phyloP scores from a whole-genome alignment of 2,113 vertebrate species.

The Corythornis cristatus region DNA sequence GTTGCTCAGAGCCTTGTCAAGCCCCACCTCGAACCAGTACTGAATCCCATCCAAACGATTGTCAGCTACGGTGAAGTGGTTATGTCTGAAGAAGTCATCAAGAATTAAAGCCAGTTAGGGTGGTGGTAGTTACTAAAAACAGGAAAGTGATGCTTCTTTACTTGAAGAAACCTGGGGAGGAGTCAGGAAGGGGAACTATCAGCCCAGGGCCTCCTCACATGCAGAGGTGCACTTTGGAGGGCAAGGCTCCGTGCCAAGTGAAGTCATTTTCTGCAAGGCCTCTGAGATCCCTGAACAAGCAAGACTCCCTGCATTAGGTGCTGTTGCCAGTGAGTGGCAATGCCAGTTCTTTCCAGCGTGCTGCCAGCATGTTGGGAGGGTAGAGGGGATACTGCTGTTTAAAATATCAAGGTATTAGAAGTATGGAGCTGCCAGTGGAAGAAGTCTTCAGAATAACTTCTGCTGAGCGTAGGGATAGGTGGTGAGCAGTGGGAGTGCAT shows the following conservation, averaged over 20 bases:
- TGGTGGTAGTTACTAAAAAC: background rate
- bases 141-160: background rate
- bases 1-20: too few species aligned
- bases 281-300: background rate
- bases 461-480: background rate
- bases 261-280: fast-evolving
- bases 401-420: background rate
- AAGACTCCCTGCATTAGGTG: fast-evolving
- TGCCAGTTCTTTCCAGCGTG: background rate
- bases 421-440: background rate
- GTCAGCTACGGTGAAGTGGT: background rate
- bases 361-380: fast-evolving
- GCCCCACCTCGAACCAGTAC: background rate
- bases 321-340: background rate
- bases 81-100: background rate
- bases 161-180: background rate
- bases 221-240: fast-evolving
- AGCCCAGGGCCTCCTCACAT: fast-evolving
- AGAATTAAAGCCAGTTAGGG: background rate
- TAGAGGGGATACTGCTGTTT: background rate
- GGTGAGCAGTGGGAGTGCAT: background rate
- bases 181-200: background rate
- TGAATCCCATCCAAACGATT: conserved; percentile 16
- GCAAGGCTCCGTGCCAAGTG: background rate
- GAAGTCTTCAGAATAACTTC: background rate